phyloP scores from a whole-genome alignment of 2,888 invertebrate species.

The Tipula unca region DNA sequence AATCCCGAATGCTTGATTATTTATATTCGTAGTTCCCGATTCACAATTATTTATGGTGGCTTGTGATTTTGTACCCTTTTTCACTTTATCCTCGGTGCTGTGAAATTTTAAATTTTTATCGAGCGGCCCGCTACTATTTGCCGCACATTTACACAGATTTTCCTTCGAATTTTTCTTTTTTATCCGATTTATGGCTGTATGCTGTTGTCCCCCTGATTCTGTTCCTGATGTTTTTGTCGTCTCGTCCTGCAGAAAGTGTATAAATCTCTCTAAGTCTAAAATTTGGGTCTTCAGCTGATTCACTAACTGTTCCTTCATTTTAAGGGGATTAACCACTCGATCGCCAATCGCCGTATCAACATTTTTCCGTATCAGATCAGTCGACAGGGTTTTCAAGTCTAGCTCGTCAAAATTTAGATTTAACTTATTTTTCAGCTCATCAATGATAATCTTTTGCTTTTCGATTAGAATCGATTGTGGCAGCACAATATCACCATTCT shows the following conservation, averaged over 20 bases:
- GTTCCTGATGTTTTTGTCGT: conserved; percentile 39
- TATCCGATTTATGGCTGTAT: background rate
- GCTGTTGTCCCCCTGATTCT: background rate
- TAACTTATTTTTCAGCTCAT: conserved; percentile 75
- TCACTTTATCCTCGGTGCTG: background rate
- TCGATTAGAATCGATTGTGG: conserved; percentile 73
- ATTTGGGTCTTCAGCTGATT: conserved; percentile 94
- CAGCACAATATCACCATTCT: conserved; percentile 66
- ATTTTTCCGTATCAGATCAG: conserved; percentile 77
- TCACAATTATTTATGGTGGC: background rate
- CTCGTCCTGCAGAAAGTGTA: conserved; percentile 85
- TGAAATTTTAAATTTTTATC: background rate
- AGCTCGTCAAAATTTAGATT: conserved; percentile 80
- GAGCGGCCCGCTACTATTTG: background rate
- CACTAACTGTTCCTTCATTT: conserved; percentile 94
- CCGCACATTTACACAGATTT: background rate
- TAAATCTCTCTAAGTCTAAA: conserved; percentile 93
- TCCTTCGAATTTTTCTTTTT: background rate
- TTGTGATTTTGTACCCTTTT: background rate
- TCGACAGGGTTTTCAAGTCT: conserved; percentile 58
- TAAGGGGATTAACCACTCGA: conserved; percentile 77
- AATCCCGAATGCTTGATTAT: conserved; percentile 44
- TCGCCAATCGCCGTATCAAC: conserved; percentile 85
- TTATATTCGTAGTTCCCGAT: conserved; percentile 26
- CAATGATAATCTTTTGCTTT: conserved; percentile 83